Base-by-base conservation (phyloP, 30 jellyfish, hydroid and myxozoan species). In the Pseudorhiza aurosa region DNA sequence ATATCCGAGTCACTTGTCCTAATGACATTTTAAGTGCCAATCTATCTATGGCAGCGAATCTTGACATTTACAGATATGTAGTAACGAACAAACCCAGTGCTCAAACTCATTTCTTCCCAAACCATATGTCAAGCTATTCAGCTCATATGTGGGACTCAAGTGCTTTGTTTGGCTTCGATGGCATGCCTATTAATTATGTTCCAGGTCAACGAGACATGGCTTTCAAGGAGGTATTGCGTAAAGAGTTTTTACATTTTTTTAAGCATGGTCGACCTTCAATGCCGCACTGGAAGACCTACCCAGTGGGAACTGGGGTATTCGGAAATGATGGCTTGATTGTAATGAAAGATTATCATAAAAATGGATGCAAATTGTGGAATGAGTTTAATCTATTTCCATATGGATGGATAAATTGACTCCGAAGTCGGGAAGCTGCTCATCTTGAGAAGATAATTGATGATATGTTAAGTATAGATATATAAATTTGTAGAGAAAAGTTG, bases 1-100 rank as follows among this genome's bases (percentile, higher is more conserved):
- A 83, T 83, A 82, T 69, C 15, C 60, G 95, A 30, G 36, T 68
- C 1, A 72, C 77, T 17, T 83, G 95, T 57, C 90, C 90, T 0
- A 70, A 65, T 19, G 39, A 83, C 36, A 57, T 17, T 1, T 25
- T 69, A 6, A 82, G 55, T 44, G 32, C 18, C 10, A 62, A 81
- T 56, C 10, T 81, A n/a, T 26, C 80, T 18, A 2, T 40, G 57
- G 60, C 85, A 32, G 58, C 80, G 7, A 39, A 27, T 31, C 88
- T 18, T 28, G 50, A 37, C 22, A 35, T 43, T 18, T 81, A 81
- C 62, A 30, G 79, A 25, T 81, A 81, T 50, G 40, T 81, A 5
- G 75, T 60, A 2, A 29, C 77, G 0, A 36, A 62, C 36, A 17
- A 81, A 4, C 89, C 93, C 10, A 65, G 58, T 31, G 17, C 18